phyloP scores from a whole-genome alignment of 2,797 vertebrate species.

The Allobates femoralis region DNA sequence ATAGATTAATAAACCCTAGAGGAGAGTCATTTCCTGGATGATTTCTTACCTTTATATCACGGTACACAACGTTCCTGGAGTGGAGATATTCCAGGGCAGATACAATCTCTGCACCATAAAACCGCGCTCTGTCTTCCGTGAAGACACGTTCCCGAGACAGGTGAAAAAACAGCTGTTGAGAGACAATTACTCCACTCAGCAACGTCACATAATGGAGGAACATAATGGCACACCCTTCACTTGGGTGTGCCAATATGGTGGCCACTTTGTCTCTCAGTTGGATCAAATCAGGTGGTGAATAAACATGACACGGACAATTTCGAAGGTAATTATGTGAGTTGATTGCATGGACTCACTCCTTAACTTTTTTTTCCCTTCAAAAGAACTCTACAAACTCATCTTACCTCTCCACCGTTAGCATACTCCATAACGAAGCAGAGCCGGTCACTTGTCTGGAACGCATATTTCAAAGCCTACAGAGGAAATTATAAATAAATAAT shows the following conservation, averaged over 20 bases:
- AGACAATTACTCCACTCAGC: background rate
- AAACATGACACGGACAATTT: too few species aligned
- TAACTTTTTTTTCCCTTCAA: background rate
- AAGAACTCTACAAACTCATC: background rate
- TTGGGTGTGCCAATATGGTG: too few species aligned
- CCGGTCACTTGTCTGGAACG: slow-evolving; percentile 93
- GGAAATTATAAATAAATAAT: too few species aligned
- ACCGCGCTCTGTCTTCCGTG: slow-evolving; percentile 90
- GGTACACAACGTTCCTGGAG: slow-evolving; percentile 92
- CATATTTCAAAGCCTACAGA: slow-evolving; percentile 90
- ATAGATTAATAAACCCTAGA: background rate
- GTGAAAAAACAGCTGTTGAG: slow-evolving; percentile 88
- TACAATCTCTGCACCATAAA: slow-evolving; percentile 94
- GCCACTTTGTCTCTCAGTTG: too few species aligned
- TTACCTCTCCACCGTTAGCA: slow-evolving; percentile 94
- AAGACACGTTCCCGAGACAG: slow-evolving; percentile 92
- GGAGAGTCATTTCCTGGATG: background rate
- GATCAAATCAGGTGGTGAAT: too few species aligned
- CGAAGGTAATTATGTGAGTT: too few species aligned
- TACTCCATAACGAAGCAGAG: slow-evolving; percentile 98
- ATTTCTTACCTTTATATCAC: slow-evolving; percentile 89
- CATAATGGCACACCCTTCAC: too few species aligned
- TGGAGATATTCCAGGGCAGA: slow-evolving; percentile 94
- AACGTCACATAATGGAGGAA: background rate
- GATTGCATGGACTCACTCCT: too few species aligned